These are phyloP conservation scores for Abrostola triplasia DNA, from an alignment of 2,888 invertebrate species.

Conservation along the genomic window DNA sequence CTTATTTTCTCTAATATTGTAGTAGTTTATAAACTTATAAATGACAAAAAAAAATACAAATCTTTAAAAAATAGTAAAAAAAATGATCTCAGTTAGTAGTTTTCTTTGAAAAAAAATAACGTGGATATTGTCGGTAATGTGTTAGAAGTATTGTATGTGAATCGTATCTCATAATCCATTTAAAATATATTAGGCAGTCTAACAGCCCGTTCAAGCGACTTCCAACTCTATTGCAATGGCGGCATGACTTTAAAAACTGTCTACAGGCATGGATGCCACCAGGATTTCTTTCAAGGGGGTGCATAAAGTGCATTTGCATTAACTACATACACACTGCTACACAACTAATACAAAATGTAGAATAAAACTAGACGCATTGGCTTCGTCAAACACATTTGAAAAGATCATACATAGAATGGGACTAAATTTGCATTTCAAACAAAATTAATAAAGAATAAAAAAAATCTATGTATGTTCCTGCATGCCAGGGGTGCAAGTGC, in stretches of 20 bases:
- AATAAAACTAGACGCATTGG: no score
- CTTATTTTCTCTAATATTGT: constrained; percentile 65
- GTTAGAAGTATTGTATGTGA: constrained; percentile 41
- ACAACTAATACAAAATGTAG: no score
- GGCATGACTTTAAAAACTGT: not conserved
- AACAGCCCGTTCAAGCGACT: not conserved
- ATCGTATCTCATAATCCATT: not conserved
- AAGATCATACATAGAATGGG: no score
- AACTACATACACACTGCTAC: no score
- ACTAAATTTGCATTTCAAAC: no score
- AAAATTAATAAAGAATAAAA: no score
- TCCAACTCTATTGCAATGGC: not conserved
- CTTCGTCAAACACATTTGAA: no score
- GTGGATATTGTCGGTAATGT: constrained; percentile 4
- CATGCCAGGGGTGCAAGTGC: no score
- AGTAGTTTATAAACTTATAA: constrained; percentile 66
- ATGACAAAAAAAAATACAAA: constrained; percentile 80
- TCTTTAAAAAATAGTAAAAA: constrained; percentile 74
- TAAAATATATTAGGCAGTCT: not conserved
- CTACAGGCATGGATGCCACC: no score
- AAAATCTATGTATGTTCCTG: no score
- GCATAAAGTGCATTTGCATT: no score
- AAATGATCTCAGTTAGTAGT: constrained; percentile 76
- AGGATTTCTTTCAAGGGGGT: no score
- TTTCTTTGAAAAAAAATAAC: constrained; percentile 38